phyloP scores from a whole-genome alignment of 2,797 vertebrate species.

The Zenarchopterus dispar region DNA sequence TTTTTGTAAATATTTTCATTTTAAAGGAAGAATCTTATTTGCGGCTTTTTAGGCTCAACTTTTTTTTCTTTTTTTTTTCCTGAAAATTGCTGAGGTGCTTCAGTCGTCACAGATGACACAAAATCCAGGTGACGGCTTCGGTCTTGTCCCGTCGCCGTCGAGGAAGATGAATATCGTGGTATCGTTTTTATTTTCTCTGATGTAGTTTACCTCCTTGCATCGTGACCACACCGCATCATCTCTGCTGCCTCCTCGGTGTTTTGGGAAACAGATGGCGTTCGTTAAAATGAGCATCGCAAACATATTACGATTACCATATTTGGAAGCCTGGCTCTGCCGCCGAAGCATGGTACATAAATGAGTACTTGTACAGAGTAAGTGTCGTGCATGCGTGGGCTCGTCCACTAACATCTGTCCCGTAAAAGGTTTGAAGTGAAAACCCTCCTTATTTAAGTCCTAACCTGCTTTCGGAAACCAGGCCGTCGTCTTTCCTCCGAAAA shows the following conservation, averaged over 20 bases:
- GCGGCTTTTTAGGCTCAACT: constrained; percentile 61
- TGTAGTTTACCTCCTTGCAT: constrained; percentile 11
- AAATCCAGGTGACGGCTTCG: too few relatives aligned
- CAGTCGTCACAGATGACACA: constrained; percentile 1
- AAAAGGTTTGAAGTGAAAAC: too few relatives aligned
- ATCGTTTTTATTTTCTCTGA: constrained; percentile 36
- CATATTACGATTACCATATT: background rate
- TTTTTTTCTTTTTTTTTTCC: background rate
- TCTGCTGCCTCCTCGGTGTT: constrained; percentile 36
- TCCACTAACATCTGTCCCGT: too few relatives aligned
- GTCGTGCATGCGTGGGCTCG: too few relatives aligned
- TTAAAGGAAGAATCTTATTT: constrained; percentile 74
- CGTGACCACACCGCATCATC: constrained; percentile 10
- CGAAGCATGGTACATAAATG: constrained; percentile 62
- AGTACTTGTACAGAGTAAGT: constrained; percentile 41
- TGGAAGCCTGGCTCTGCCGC: constrained; percentile 33
- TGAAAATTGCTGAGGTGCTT: background rate
- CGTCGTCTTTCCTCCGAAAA: too few relatives aligned
- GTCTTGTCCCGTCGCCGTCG: background rate
- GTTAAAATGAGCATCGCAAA: constrained; percentile 10
- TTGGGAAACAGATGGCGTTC: constrained; percentile 13
- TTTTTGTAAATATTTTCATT: constrained; percentile 71
- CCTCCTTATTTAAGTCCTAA: too few relatives aligned
- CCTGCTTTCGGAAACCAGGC: too few relatives aligned
- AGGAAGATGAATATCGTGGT: constrained; percentile 24